Evolutionary conservation across 2,888 invertebrate genomes (phyloP).

Genomic region (Patella caerulea): DNA sequence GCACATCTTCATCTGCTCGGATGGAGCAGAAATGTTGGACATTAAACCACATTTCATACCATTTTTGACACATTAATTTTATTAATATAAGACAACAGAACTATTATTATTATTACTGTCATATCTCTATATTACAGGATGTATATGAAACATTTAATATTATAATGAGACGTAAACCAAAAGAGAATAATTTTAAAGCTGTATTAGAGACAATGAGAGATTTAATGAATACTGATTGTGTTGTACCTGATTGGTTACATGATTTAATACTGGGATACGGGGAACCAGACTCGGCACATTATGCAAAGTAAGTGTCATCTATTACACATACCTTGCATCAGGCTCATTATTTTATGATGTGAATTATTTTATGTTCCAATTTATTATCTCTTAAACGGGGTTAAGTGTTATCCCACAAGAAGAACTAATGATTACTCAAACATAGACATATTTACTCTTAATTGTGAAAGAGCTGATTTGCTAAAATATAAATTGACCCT

Average conservation of each 20-base stretch:
- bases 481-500: too few species aligned
- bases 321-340: too few species aligned
- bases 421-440: too few species aligned
- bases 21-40: background rate
- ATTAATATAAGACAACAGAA: too few species aligned
- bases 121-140: constrained; percentile 56
- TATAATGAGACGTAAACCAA: constrained; percentile 97
- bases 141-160: constrained; percentile 86
- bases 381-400: too few species aligned
- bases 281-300: constrained; percentile 97
- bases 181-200: constrained; percentile 99
- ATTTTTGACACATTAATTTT: background rate
- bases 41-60: background rate
- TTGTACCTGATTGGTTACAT: constrained; percentile 74
- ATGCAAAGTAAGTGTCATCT: constrained; percentile 76
- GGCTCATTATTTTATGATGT: too few species aligned
- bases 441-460: too few species aligned
- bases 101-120: background rate
- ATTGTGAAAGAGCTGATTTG: too few species aligned
- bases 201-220: constrained; percentile 98
- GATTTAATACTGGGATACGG: constrained; percentile 96
- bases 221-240: constrained; percentile 90
- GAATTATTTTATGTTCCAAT: too few species aligned
- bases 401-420: too few species aligned
- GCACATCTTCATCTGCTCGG: too few species aligned